Evolutionary conservation across 2,888 invertebrate species (phyloP), one percentile per base, ranked within the genome.

Genomic region (Dryobotodes eremita): DNA sequence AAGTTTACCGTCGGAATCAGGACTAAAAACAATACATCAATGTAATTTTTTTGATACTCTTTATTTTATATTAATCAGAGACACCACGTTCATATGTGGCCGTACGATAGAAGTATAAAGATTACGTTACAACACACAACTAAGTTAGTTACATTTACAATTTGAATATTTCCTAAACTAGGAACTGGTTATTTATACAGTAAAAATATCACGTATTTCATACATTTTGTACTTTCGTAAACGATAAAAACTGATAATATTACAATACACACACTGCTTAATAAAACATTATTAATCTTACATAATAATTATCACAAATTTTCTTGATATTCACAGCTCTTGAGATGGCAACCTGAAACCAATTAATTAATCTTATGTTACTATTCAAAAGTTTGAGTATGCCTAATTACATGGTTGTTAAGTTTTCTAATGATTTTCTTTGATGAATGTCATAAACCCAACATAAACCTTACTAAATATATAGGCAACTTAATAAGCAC

Each of bases 281-380:
- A 26, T 36, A 59, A 57, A 50, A 65, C 11, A 42, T 53, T n/a
- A 62, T 46, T 8, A 53, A 46, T 48, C 8, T 70, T 71, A 71
- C 7, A 23, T 57, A 42, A 3, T 48, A 26, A 50, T n/a, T 46
- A 71, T 83, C 68, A 86, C 64, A 23, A 36, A 23, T 55, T 48
- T 70, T 77, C 75, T 77, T 75, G 23, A 72, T 75, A 70, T 84
- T 89, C 86, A 88, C 89, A 86, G 86, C 86, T 72, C 7, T 84
- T 73, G 71, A 50, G 81, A 77, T 83, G 85, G 82, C 73, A 79
- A 84, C 77, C 90, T 90, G 91, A 68, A 90, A 91, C 70, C 69
- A 89, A 82, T 65, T 23, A 65, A 79, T 26, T 23, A 71, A 68
- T 50, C 31, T 36, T 17, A 50, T n/a, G 10, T 55, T 76, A 57